phyloP scores from a whole-genome alignment of 2,888 invertebrate genomes.

The Andrena dorsata region DNA sequence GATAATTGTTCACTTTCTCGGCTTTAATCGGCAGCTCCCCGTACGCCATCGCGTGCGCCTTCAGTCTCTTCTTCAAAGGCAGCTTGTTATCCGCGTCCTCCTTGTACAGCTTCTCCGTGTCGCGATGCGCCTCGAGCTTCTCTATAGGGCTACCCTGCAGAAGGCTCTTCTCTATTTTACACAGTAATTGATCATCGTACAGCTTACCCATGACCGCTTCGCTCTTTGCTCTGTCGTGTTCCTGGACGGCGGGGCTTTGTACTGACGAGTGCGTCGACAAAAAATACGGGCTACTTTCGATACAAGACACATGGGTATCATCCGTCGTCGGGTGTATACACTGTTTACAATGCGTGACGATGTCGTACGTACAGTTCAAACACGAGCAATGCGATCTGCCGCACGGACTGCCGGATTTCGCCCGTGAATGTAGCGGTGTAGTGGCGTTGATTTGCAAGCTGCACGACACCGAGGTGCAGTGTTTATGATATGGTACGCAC shows the following conservation, averaged over 20 bases:
- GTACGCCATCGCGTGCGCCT: conserved; percentile 74
- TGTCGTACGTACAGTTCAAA: conserved; percentile 77
- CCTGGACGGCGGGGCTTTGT: conserved; percentile 73
- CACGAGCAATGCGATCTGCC: conserved; percentile 74
- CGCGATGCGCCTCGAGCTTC: conserved; percentile 64
- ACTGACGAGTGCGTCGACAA: conserved; percentile 73
- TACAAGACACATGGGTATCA: conserved; percentile 68
- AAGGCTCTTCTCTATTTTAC: conserved; percentile 72
- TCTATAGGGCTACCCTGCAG: conserved; percentile 66
- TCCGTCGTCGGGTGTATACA: conserved; percentile 77
- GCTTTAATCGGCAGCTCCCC: conserved; percentile 70
- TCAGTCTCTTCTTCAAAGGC: conserved; percentile 81
- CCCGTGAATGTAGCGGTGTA: conserved; percentile 66
- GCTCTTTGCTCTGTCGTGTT: conserved; percentile 67
- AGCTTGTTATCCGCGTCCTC: conserved; percentile 76
- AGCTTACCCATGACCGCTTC: conserved; percentile 71
- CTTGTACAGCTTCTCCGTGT: conserved; percentile 69
- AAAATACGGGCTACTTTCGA: conserved; percentile 78
- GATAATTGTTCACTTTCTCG: conserved; percentile 71
- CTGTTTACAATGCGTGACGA: conserved; percentile 77
- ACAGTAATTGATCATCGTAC: conserved; percentile 74
- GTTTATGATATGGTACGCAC: conserved; percentile 78
- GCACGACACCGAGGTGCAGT: conserved; percentile 75
- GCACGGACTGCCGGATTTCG: conserved; percentile 56
- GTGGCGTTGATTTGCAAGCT: conserved; percentile 73